Evolutionary conservation across 2,113 vertebrate genomes (phyloP), one percentile per base, ranked within the genome.

Genomic region (Syngnathus typhle): DNA sequence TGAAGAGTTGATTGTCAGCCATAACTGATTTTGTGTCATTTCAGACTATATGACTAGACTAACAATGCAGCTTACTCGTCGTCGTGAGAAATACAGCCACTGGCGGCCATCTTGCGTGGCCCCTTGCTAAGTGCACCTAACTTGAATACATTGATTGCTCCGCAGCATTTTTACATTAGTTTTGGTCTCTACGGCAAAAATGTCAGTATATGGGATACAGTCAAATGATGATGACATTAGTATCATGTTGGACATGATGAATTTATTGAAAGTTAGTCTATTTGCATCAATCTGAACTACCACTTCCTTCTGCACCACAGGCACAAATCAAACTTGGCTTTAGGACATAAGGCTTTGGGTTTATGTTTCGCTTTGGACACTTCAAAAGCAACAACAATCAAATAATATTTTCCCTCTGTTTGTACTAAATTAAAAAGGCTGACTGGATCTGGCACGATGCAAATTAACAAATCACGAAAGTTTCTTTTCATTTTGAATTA

Each of bases 201-300:
- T 32, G 27, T 32, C 27, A 32, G 27, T 3, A 32, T 32, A 32
- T 32, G 27, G 27, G 3, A 32, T 32, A 32, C 27, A 3, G 27
- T 32, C 27, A 32, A 59, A 72, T 36, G 44, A 47, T 8, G 54
- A 1, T 9, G 36, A 73, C 8, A 43, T n/a, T 54, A 68, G 27
- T 51, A 3, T 64, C 12, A 51, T 41, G 60, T 46, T 51, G 0
- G 65, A 69, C 38, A 75, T 23, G 55, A 71, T 67, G 49, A 66
- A 65, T 90, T 88, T 90, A 89, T 90, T 89, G 11, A 74, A 32
- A 70, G 49, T 81, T 69, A 73, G 54, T 63, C 80, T 60, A 75
- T 58, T 73, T 41, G 66, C 60, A 74, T 79, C 77, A 82, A 80
- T 55, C 52, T 55, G 52, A 78, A 78, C 64, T 56, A 64, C 18